phyloP scores from a whole-genome alignment of 92 coral and sea anemone species.

The Palythoa heliodiscus region DNA sequence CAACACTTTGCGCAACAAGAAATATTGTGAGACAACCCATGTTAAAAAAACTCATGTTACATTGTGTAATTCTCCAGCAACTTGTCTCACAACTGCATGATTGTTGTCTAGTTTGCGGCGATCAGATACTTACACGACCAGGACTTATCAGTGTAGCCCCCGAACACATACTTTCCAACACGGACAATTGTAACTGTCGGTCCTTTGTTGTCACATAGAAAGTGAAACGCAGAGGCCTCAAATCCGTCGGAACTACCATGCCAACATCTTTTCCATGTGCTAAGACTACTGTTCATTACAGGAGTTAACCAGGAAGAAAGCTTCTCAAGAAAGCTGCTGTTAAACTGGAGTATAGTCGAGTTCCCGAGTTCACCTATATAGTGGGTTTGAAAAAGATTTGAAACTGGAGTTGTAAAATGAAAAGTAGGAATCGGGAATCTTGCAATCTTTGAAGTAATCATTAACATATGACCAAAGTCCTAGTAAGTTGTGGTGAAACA shows the following conservation, averaged over 20 bases:
- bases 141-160: slow-evolving; percentile 9
- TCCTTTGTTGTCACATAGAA: not conserved
- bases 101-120: not conserved
- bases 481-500: too few species aligned
- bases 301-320: slow-evolving; percentile 1
- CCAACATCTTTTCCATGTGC: slow-evolving; percentile 14
- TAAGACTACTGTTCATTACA: not conserved
- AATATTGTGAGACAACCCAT: too few species aligned
- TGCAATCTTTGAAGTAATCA: too few species aligned
- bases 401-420: too few species aligned
- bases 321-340: not conserved
- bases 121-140: slow-evolving; percentile 8
- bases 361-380: not conserved
- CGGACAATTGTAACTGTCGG: slow-evolving; percentile 7
- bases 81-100: too few species aligned
- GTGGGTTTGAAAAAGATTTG: not conserved
- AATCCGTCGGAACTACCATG: slow-evolving; percentile 13
- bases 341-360: not conserved
- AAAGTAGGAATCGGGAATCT: too few species aligned
- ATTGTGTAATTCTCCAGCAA: too few species aligned
- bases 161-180: not conserved
- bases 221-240: slow-evolving; percentile 9
- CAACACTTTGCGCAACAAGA: too few species aligned
- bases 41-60: too few species aligned
- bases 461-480: too few species aligned